A percentile compares a stretch with the other conserved stretches of the same genome.
Evolutionary conservation across 2,113 vertebrate genomes (phyloP).

Genomic region (Argyrosomus japonicus): DNA sequence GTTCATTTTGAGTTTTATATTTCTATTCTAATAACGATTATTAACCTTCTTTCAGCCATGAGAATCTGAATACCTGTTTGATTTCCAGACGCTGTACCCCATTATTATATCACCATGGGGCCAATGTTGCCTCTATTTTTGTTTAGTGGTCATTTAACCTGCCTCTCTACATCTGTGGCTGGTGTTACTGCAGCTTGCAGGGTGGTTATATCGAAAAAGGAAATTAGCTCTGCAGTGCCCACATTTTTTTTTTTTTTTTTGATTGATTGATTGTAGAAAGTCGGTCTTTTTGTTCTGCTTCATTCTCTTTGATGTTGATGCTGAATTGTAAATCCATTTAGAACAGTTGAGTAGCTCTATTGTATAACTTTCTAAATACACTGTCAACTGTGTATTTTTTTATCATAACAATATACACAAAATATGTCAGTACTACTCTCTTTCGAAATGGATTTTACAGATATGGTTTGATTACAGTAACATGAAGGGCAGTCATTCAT

Average conservation of each 20-base stretch:
- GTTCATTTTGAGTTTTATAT: neutral
- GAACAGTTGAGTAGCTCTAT: neutral
- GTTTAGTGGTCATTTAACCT: neutral
- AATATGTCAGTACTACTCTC: neutral
- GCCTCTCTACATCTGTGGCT: constrained; percentile 7
- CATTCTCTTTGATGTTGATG: neutral
- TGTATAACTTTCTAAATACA: neutral
- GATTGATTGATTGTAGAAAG: constrained; percentile 15
- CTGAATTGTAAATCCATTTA: neutral
- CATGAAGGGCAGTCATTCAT: neutral
- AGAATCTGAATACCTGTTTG: neutral
- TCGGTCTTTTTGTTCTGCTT: neutral
- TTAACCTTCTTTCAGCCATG: neutral
- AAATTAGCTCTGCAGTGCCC: constrained; percentile 11
- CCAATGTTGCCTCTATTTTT: neutral
- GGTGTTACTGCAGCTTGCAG: constrained; percentile 3
- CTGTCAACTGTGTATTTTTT: neutral
- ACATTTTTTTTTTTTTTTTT: neutral
- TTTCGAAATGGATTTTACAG: neutral
- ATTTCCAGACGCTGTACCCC: constrained; percentile 6
- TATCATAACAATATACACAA: neutral
- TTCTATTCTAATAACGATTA: neutral
- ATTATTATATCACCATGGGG: neutral
- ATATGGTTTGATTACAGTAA: neutral
- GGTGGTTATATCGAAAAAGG: neutral